A percentile compares a stretch with the other conserved stretches of the same genome.
phyloP scores from a whole-genome alignment of 2,113 vertebrate genomes.

The Pheucticus melanocephalus region DNA sequence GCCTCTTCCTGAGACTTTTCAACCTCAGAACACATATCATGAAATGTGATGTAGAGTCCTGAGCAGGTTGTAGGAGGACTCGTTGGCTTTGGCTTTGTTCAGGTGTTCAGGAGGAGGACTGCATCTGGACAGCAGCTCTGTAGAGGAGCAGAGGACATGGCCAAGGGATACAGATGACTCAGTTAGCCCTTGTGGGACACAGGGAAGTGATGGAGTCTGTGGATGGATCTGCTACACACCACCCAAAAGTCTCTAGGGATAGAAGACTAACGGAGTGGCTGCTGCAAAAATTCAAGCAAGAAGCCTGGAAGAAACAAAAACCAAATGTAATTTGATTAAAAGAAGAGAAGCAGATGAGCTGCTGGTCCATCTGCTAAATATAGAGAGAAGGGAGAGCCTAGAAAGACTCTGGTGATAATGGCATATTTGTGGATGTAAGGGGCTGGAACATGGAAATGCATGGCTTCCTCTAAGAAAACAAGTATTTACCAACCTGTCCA shows the following conservation, averaged over 20 bases:
- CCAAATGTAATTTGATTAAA: neutral
- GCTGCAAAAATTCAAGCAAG: neutral
- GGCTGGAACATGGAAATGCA: neutral
- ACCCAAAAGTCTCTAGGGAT: neutral
- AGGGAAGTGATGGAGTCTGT: neutral
- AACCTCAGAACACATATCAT: fast-evolving
- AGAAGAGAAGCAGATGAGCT: neutral
- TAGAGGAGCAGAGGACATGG: neutral
- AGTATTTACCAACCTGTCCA: neutral
- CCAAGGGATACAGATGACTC: neutral
- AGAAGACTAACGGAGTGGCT: neutral
- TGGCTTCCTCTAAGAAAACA: fast-evolving
- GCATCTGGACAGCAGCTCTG: neutral
- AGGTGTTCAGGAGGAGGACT: neutral
- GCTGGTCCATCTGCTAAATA: neutral
- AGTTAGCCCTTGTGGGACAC: neutral
- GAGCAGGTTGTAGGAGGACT: neutral
- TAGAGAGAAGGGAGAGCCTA: fast-evolving
- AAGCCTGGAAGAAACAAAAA: neutral
- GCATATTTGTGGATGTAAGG: neutral
- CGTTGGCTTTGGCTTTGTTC: neutral
- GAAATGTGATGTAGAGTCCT: neutral
- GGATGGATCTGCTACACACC: neutral
- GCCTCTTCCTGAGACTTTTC: neutral
- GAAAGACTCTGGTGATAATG: neutral